These are phyloP conservation scores for Hesperia comma DNA, from an alignment of 2,888 invertebrate genomes.

Conservation along the genomic window DNA sequence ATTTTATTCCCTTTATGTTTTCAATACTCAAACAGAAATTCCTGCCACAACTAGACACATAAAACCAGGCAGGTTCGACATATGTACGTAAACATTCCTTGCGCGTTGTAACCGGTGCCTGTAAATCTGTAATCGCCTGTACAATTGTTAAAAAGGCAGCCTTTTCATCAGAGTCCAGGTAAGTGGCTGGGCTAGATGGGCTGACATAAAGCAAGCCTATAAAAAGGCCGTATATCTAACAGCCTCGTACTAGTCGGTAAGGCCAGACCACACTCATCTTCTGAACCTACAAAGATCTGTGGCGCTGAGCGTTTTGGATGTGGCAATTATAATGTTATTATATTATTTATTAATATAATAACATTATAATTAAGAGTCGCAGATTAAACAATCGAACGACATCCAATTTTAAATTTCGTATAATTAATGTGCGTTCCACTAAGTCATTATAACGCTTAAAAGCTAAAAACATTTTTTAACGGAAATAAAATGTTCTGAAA, in stretches of 20 bases:
- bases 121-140: slow-evolving; percentile 4
- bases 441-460: too few relatives aligned
- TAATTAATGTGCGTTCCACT: too few relatives aligned
- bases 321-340: too few relatives aligned
- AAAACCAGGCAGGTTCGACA: not conserved
- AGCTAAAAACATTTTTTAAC: too few relatives aligned
- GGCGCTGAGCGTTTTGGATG: slow-evolving; percentile 13
- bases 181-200: slow-evolving; percentile 24
- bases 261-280: slow-evolving; percentile 24
- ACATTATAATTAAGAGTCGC: too few relatives aligned
- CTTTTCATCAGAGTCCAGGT: slow-evolving; percentile 18
- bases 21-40: too few relatives aligned
- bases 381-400: too few relatives aligned
- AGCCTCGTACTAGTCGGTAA: slow-evolving; percentile 17
- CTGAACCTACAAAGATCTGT: slow-evolving; percentile 10
- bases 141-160: slow-evolving; percentile 8
- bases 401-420: too few relatives aligned
- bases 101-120: not conserved
- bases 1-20: too few relatives aligned
- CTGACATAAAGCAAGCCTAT: slow-evolving; percentile 28
- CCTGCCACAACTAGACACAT: not conserved
- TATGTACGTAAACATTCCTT: not conserved
- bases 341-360: too few relatives aligned
- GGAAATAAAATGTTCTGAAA: too few relatives aligned
- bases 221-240: slow-evolving; percentile 33